Conservation (phyloP, 2,888 invertebrate genomes). For the Eulithis prunata region DNA sequence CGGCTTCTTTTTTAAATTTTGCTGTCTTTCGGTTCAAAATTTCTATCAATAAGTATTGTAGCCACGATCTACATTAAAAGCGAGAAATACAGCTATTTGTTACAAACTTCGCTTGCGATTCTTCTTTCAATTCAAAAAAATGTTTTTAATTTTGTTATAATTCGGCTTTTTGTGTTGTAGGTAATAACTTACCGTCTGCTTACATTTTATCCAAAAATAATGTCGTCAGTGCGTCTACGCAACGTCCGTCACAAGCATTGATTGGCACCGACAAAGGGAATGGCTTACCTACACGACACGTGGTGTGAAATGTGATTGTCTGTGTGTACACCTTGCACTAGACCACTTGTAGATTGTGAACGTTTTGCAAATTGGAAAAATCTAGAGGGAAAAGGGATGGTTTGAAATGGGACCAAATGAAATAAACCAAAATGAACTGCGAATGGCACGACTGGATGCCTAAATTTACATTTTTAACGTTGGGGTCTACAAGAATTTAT, state of each 20-base stretch:
- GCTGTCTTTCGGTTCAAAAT: constrained; percentile 29
- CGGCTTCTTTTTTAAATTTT: constrained; percentile 21
- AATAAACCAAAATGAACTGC: not conserved
- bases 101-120: not conserved
- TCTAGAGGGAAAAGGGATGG: not conserved
- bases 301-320: constrained; percentile 67
- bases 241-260: constrained; percentile 73
- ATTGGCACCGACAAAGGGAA: constrained; percentile 71
- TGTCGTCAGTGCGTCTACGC: constrained; percentile 78
- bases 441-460: not conserved
- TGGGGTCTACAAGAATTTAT: not conserved
- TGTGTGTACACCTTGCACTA: constrained; percentile 69
- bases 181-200: constrained; percentile 26
- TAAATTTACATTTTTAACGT: not conserved
- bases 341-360: constrained; percentile 48
- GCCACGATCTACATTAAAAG: constrained; percentile 13
- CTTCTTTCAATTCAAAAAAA: constrained; percentile 5
- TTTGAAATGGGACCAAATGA: constrained; percentile 6
- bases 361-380: constrained; percentile 20
- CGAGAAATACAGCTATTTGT: constrained; percentile 12
- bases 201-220: constrained; percentile 30
- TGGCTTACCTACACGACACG: constrained; percentile 71
- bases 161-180: constrained; percentile 39
- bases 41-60: not conserved
- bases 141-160: not conserved